Conservation (phyloP, 1,140 invertebrate genomes). For the Lutraria rhynchaena region DNA sequence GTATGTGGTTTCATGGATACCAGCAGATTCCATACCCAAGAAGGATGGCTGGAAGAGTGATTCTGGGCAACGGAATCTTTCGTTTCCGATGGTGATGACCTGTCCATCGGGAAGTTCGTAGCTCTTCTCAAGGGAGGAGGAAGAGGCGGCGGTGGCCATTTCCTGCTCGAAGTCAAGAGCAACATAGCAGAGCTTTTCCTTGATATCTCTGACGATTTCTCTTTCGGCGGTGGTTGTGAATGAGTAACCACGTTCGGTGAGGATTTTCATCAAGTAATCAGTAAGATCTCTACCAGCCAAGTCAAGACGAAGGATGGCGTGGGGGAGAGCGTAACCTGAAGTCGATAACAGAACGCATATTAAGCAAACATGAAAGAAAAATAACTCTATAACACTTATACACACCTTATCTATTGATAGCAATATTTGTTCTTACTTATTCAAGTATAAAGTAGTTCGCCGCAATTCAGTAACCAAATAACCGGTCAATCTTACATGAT, state of each 20-base stretch:
- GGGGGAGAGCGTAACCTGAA: slow-evolving; percentile 86
- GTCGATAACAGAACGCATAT: neutral
- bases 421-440: too few species aligned
- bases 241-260: slow-evolving; percentile 97
- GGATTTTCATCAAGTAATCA: slow-evolving; percentile 97
- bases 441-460: too few species aligned
- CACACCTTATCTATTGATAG: too few species aligned
- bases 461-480: too few species aligned
- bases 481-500: too few species aligned
- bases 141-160: slow-evolving; percentile 95
- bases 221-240: slow-evolving; percentile 98
- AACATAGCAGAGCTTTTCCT: slow-evolving; percentile 92
- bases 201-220: slow-evolving; percentile 98
- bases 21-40: slow-evolving; percentile 83
- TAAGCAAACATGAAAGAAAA: too few species aligned
- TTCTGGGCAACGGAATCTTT: slow-evolving; percentile 82
- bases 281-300: slow-evolving; percentile 97
- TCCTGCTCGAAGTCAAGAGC: slow-evolving; percentile 92
- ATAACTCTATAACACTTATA: too few species aligned
- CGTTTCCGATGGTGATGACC: slow-evolving; percentile 81
- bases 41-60: slow-evolving; percentile 87
- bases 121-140: slow-evolving; percentile 76
- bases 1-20: slow-evolving; percentile 88
- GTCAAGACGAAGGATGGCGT: slow-evolving; percentile 95
- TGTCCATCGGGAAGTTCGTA: slow-evolving; percentile 83